Conservation (phyloP, 2,888 invertebrate genomes). For the Eilema caniola region DNA sequence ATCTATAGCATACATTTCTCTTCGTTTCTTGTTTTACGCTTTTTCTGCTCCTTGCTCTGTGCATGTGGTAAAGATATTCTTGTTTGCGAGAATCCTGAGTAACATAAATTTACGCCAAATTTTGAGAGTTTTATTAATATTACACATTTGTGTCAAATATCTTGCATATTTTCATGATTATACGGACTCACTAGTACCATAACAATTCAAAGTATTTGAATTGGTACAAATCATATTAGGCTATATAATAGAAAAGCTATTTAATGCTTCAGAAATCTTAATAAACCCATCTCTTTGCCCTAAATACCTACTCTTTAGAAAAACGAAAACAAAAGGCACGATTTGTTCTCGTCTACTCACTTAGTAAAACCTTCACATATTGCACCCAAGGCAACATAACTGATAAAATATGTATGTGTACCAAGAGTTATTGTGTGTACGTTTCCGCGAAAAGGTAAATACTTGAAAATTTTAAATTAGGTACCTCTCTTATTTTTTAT, state of each 20-base stretch:
- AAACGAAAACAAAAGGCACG: neutral
- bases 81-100: neutral
- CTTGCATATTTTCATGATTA: neutral
- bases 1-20: no score
- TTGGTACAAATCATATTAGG: neutral
- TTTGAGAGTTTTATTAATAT: neutral
- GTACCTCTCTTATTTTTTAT: neutral
- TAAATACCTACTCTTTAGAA: conserved; percentile 2
- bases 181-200: neutral
- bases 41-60: neutral
- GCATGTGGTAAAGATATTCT: neutral
- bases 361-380: conserved; percentile 8
- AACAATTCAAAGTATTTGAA: neutral
- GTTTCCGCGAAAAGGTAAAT: conserved; percentile 7
- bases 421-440: conserved; percentile 11
- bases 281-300: neutral
- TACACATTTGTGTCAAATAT: neutral
- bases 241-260: neutral
- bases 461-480: conserved; percentile 5
- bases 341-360: neutral
- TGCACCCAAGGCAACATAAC: conserved; percentile 8
- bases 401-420: conserved; percentile 15
- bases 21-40: neutral
- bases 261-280: neutral
- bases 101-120: neutral